phyloP scores from a whole-genome alignment of 2,113 vertebrate species.

The Oreochromis spilurus region DNA sequence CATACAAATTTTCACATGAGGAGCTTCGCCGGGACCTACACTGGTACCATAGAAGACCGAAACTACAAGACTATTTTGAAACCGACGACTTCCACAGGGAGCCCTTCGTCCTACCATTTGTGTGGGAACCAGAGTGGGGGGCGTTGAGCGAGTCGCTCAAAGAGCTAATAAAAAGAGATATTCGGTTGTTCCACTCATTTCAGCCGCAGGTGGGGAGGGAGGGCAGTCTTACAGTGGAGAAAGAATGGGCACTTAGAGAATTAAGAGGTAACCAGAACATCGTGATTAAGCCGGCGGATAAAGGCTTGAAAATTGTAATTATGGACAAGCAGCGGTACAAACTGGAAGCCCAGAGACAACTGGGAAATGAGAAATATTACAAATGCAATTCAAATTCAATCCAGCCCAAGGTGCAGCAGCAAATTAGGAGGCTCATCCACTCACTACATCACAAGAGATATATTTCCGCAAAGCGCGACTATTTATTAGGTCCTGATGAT shows the following conservation, averaged over 20 bases:
- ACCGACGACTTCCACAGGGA: background rate
- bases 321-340: background rate
- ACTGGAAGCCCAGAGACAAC: background rate
- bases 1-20: background rate
- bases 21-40: background rate
- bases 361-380: background rate
- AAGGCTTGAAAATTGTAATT: background rate
- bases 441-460: background rate
- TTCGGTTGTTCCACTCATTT: background rate
- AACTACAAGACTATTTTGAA: background rate
- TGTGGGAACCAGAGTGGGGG: background rate
- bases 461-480: rapidly evolving
- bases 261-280: background rate
- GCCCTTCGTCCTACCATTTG: background rate
- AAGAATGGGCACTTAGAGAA: background rate
- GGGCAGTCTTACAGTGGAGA: background rate
- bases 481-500: background rate
- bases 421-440: background rate
- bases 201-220: background rate
- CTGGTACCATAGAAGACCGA: background rate
- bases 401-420: background rate
- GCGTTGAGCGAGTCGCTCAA: background rate
- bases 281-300: rapidly evolving
- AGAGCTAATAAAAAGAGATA: background rate
- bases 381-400: background rate